Evolutionary conservation across 2,888 invertebrate species (phyloP), one percentile per base, ranked within the genome.

Genomic region (Polyploca ridens): DNA sequence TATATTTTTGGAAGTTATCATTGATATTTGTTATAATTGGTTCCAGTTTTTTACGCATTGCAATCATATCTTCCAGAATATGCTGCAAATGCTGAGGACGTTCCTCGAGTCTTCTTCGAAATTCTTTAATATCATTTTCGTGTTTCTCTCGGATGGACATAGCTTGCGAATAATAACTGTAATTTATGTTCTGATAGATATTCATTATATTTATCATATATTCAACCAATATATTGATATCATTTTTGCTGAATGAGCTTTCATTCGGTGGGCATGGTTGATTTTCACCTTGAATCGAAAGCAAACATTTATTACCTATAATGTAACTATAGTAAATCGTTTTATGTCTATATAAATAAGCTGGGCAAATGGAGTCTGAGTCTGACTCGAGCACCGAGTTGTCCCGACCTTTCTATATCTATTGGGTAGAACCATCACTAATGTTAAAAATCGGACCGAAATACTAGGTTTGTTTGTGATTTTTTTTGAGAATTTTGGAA

Each of bases 31-130:
- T 58, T 3, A 82, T 69, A 1, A 63, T 27, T 8, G 77, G 78
- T 60, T 77, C 72, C 57, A 86, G 68, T 19, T 63, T 54, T 5
- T 67, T 49, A 6, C 77, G 76, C 0, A 64, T 65, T 6, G 44
- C n/a, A 5, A 63, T 64, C n/a, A 87, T 69, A 57, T 79, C 75
- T n/a, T 79, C 62, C 33, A 89, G 54, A 33, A 85, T 71, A 64
- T 88, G 76, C 63, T 75, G 71, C n/a, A 89, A 72, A 75, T 87
- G 85, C 38, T 68, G 57, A 2, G 87, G 84, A 3, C 77, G 77
- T 33, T 78, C 67, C 27, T 70, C 57, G 5, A 84, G 69, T 66
- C 66, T 72, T 16, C 67, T 16, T 14, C 68, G 68, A 38, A 82
- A 80, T 3, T 69, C 59, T 54, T 77, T 61, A 33, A 83, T 63